phyloP scores from a whole-genome alignment of 2,113 vertebrate genomes.

The Motacilla alba region DNA sequence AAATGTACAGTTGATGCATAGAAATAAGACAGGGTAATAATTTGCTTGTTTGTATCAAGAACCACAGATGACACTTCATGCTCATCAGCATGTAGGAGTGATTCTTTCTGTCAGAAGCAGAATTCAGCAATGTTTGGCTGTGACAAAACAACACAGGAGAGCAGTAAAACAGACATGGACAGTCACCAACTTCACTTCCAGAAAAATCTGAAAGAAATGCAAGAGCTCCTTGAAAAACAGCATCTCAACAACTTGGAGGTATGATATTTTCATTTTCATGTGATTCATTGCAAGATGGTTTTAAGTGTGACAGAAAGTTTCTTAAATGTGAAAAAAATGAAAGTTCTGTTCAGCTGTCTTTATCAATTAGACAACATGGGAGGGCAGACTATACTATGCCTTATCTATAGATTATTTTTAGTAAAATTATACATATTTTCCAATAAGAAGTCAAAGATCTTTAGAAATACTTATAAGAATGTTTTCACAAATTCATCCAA shows the following conservation, averaged over 20 bases:
- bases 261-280: conserved; percentile 11
- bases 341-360: neutral
- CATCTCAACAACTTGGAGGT: conserved; percentile 73
- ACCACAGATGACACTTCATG: conserved; percentile 68
- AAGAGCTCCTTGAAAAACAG: conserved; percentile 72
- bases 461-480: neutral
- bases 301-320: neutral
- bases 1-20: neutral
- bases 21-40: conserved; percentile 35
- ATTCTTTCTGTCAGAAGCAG: conserved; percentile 56
- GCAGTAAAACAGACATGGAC: conserved; percentile 37
- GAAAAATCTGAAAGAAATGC: conserved; percentile 73
- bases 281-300: neutral
- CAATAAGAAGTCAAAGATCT: neutral
- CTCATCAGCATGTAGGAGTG: conserved; percentile 65
- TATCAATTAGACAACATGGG: neutral
- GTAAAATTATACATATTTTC: neutral
- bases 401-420: neutral
- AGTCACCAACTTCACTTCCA: conserved; percentile 67
- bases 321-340: neutral
- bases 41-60: conserved; percentile 67
- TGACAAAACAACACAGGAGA: conserved; percentile 72
- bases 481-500: neutral
- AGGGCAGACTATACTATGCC: neutral
- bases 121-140: conserved; percentile 63